Conservation (phyloP, 1,140 invertebrate genomes). For the Neodiprion fabricii region DNA sequence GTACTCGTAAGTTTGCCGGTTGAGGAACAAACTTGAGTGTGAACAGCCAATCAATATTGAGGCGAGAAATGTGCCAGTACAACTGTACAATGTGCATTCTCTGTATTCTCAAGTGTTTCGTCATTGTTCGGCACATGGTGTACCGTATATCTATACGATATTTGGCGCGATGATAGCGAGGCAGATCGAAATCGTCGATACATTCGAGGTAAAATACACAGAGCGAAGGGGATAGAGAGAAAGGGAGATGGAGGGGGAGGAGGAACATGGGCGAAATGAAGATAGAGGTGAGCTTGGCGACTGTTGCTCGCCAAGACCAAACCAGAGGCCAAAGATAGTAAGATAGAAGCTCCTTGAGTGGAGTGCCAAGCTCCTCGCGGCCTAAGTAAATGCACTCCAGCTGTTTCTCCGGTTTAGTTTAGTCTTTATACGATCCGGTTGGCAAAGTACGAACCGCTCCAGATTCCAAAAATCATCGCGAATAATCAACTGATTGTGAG, state of each 20-base stretch:
- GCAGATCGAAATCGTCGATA: constrained; percentile 32
- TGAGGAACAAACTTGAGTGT: neutral
- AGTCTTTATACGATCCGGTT: constrained; percentile 21
- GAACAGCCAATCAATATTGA: neutral
- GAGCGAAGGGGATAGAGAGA: constrained; percentile 17
- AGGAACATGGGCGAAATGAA: neutral
- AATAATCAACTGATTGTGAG: neutral
- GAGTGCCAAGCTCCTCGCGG: constrained; percentile 50
- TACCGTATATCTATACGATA: neutral
- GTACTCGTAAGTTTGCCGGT: too few relatives aligned
- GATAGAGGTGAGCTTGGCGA: constrained; percentile 15
- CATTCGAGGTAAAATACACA: constrained; percentile 10
- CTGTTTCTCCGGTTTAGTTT: constrained; percentile 23
- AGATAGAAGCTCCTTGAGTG: constrained; percentile 50
- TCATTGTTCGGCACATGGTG: neutral
- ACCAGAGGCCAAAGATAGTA: constrained; percentile 41
- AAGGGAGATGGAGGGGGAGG: neutral
- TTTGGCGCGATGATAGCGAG: constrained; percentile 11
- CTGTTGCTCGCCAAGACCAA: constrained; percentile 26
- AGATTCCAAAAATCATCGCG: neutral
- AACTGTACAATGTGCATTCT: constrained; percentile 5
- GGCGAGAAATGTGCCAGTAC: neutral
- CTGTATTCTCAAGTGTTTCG: neutral
- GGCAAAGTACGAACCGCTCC: neutral
- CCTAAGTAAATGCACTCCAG: constrained; percentile 57